phyloP scores from a whole-genome alignment of 1,140 invertebrate genomes.

The Cherax quadricarinatus region DNA sequence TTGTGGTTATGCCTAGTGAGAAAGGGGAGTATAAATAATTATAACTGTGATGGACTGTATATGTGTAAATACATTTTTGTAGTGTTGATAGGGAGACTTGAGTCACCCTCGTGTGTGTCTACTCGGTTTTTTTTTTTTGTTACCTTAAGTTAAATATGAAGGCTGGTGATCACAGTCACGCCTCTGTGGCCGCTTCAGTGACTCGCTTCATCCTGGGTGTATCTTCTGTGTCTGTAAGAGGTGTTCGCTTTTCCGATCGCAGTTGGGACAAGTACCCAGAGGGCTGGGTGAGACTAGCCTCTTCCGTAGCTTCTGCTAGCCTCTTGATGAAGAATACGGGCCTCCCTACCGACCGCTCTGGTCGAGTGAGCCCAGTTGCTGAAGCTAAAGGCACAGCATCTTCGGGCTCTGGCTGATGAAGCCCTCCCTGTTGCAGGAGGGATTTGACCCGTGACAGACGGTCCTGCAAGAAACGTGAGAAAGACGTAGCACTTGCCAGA shows the following conservation, averaged over 20 bases:
- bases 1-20: neutral
- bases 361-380: conserved; percentile 16
- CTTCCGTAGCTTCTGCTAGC: conserved; percentile 1
- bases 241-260: neutral
- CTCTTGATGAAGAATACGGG: conserved; percentile 27
- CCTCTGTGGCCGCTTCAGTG: neutral
- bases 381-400: neutral
- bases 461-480: neutral
- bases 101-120: neutral
- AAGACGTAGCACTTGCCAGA: neutral
- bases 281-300: neutral
- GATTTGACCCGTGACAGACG: neutral
- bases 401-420: neutral
- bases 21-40: neutral
- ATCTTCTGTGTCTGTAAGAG: neutral
- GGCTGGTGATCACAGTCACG: neutral
- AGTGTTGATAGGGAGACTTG: neutral
- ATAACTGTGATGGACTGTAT: neutral
- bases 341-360: conserved; percentile 19
- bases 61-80: neutral
- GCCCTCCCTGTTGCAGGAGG: no score
- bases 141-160: neutral
- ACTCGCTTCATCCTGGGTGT: neutral
- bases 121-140: neutral
- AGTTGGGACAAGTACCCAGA: conserved; percentile 22